Conservation (phyloP, 2,797 vertebrate genomes). For the Manis crassicaudata region DNA sequence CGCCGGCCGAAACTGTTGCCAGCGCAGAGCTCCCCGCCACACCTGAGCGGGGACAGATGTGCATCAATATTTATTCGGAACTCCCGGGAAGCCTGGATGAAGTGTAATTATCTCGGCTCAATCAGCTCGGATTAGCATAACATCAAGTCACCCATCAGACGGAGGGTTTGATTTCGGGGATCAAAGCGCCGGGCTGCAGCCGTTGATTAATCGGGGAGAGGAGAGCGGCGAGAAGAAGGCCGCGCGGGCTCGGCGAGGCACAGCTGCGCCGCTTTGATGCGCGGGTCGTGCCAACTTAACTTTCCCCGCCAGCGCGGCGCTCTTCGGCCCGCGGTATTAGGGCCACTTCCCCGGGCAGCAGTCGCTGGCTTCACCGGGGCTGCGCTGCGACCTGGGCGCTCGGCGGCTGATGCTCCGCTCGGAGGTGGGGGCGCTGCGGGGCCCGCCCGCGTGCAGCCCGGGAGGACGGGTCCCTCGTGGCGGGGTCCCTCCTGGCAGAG, state of each 20-base stretch:
- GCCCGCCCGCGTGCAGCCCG: accelerated
- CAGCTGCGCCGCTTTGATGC: constrained; percentile 50
- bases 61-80: constrained; percentile 85
- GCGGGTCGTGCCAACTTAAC: neutral
- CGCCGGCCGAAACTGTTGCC: constrained; percentile 46
- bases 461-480: too few relatives aligned
- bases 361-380: too few relatives aligned
- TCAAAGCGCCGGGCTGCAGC: constrained; percentile 81
- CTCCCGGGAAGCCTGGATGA: constrained; percentile 85
- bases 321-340: neutral
- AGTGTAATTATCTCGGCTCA: constrained; percentile 87
- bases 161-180: constrained; percentile 83
- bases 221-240: constrained; percentile 58
- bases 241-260: neutral
- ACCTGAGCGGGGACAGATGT: constrained; percentile 83
- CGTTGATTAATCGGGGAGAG: constrained; percentile 72
- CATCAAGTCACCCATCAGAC: constrained; percentile 83
- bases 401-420: neutral
- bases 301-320: neutral
- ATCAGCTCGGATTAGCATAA: constrained; percentile 85
- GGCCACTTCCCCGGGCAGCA: too few relatives aligned
- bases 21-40: constrained; percentile 27
- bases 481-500: neutral
- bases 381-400: too few relatives aligned
- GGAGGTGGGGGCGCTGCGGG: neutral